A percentile compares a stretch with the other conserved stretches of the same genome.
Evolutionary conservation across 2,113 vertebrate species (phyloP).

Genomic region (Sebastes fasciatus): DNA sequence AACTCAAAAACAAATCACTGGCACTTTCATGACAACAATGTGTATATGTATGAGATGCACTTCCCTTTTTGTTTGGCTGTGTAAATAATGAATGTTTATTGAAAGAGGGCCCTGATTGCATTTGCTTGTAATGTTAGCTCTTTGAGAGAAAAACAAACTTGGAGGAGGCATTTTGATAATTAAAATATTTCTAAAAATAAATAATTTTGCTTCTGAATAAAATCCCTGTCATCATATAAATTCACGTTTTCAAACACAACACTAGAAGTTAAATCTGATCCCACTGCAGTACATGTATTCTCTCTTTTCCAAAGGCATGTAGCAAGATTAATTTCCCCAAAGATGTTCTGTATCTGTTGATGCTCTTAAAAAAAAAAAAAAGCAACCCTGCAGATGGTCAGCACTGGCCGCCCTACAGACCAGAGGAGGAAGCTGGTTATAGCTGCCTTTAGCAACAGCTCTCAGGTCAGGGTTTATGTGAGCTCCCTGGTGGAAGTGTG

Average conservation of each 20-base stretch:
- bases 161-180: conserved; percentile 19
- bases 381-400: conserved; percentile 11
- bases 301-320: conserved; percentile 2
- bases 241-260: conserved; percentile 26
- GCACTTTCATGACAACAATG: conserved; percentile 48
- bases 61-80: conserved; percentile 17
- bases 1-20: conserved; percentile 65
- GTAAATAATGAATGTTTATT: conserved; percentile 26
- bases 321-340: background rate
- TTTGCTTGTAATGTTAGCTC: conserved; percentile 20
- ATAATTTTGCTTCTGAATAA: conserved; percentile 13
- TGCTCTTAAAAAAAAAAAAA: background rate
- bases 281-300: too few relatives aligned
- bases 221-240: conserved; percentile 19
- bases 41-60: conserved; percentile 43
- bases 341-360: background rate
- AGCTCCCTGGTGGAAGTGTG: conserved; percentile 47
- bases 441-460: conserved; percentile 47
- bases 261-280: background rate
- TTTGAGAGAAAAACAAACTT: conserved; percentile 9
- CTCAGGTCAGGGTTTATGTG: conserved; percentile 55
- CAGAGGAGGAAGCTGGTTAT: conserved; percentile 38
- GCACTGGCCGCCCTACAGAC: conserved; percentile 7
- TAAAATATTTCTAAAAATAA: conserved; percentile 38
- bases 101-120: conserved; percentile 19